Base-by-base conservation (phyloP, 1,140 invertebrate genomes). In the Musca domestica region DNA sequence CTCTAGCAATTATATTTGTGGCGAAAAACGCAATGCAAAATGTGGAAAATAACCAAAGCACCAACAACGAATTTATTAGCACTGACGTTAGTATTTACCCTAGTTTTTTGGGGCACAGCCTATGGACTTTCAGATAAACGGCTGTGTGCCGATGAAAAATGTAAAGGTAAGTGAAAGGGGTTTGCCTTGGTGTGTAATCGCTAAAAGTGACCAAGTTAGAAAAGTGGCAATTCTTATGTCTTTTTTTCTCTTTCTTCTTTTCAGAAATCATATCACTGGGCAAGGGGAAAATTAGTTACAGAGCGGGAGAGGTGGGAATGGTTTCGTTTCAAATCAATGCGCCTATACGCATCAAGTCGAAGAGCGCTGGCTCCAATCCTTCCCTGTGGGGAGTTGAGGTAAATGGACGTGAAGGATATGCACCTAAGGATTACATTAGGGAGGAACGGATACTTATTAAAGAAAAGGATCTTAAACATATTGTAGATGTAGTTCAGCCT, bases 321-420 rank as follows among this genome's bases (percentile, higher is more conserved):
- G 80, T 93, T 30, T 86, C 89, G 25, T 92, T 91, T 80, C 81
- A 82, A 30, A 74, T 74, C 14, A 88, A 90, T 76, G 74, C 81
- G n/a, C 83, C 88, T 3, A 87, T 91, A 1, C 85, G 77, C 65
- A 85, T 93, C 69, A 88, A 84, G 68, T 92, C 91, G 77, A 93
- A 92, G 82, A 86, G 87, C 70, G 88, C 88, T 75, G 90, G 90
- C 22, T 84, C 72, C 3, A 86, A 88, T 71, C 75, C 72, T 7
- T 87, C 89, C 70, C 79, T 92, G 66, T 93, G 91, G 90, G 91
- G 88, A 72, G 89, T 88, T 22, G 86, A 88, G 81, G 87, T 92
- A 30, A 85, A 88, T 76, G 90, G 89, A 25, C 86, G 85, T 74
- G 81, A 84, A 71, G 92, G 92, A 51, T 93, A 92, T 81, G 86